A percentile compares a stretch with the other conserved stretches of the same genome.
Conservation (phyloP, 2,888 invertebrate species). For the Lutraria lutraria region DNA sequence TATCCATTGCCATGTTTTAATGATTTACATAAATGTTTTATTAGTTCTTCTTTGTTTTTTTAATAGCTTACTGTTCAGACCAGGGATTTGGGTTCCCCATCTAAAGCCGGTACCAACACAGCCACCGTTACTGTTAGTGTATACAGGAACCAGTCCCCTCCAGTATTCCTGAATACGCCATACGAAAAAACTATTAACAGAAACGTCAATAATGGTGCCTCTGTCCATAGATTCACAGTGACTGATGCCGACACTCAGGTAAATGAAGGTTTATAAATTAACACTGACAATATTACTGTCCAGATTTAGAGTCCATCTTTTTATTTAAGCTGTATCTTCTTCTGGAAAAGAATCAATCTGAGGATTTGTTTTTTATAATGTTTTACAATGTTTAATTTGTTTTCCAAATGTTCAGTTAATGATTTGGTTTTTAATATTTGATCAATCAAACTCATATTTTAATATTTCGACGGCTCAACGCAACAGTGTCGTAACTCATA, state of each 20-base stretch:
- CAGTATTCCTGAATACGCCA: constrained; percentile 72
- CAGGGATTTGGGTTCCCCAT: constrained; percentile 77
- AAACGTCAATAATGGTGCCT: constrained; percentile 58
- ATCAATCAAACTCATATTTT: too few relatives aligned
- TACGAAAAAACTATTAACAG: constrained; percentile 72
- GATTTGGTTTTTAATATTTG: too few relatives aligned
- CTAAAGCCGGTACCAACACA: constrained; percentile 70
- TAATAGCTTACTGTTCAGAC: constrained; percentile 72
- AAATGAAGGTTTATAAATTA: not conserved
- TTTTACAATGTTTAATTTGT: too few relatives aligned
- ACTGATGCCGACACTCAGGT: constrained; percentile 75
- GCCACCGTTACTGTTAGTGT: constrained; percentile 79
- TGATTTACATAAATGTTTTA: not conserved
- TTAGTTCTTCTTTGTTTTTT: constrained; percentile 12
- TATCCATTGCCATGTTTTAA: too few relatives aligned
- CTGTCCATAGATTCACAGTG: constrained; percentile 72
- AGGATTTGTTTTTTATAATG: too few relatives aligned
- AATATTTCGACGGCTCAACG: too few relatives aligned
- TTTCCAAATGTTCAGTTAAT: too few relatives aligned
- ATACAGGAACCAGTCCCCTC: constrained; percentile 77
- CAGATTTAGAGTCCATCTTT: too few relatives aligned
- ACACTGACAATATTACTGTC: not conserved
- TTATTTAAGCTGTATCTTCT: too few relatives aligned
- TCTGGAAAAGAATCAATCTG: too few relatives aligned
- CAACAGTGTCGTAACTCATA: too few relatives aligned